Percentiles rank a stretch among this genome's conserved stretches.
Conservation (phyloP, 2,888 invertebrate species). For the Sclerodermus sp. region DNA sequence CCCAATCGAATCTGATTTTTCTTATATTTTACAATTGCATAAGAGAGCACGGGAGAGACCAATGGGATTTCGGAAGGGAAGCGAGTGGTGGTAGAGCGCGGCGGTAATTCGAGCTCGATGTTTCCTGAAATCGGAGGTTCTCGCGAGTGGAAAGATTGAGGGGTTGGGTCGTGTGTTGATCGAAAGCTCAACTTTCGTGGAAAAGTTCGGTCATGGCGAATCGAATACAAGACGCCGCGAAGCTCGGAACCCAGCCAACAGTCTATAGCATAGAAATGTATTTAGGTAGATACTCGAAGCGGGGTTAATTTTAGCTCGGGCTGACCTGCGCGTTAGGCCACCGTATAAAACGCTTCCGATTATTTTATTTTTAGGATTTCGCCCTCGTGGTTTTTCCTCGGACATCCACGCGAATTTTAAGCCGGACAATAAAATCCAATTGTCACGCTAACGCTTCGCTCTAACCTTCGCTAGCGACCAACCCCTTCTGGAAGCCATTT, state of each 20-base stretch:
- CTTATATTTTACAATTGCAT: too few relatives aligned
- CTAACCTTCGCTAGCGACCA: too few relatives aligned
- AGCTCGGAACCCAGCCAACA: constrained; percentile 45
- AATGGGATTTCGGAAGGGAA: too few relatives aligned
- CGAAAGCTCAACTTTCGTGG: constrained; percentile 16
- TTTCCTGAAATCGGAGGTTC: too few relatives aligned
- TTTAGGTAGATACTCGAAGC: constrained; percentile 48
- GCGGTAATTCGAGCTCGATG: too few relatives aligned
- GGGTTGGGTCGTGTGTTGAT: neutral
- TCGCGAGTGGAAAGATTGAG: neutral
- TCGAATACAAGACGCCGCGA: constrained; percentile 17
- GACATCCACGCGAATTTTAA: neutral
- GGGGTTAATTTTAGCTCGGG: constrained; percentile 46
- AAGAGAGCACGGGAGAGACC: too few relatives aligned
- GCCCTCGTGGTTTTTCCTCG: constrained; percentile 17
- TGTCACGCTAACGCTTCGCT: too few relatives aligned
- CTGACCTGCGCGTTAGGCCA: constrained; percentile 44
- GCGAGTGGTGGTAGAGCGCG: too few relatives aligned
- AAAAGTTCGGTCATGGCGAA: constrained; percentile 25
- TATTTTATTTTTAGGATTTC: constrained; percentile 50
- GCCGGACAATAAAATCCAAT: too few relatives aligned
- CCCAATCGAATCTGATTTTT: too few relatives aligned
- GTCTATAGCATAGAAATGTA: constrained; percentile 45
- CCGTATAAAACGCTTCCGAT: constrained; percentile 49
- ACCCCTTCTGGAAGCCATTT: too few relatives aligned